Conservation (phyloP, 2,113 vertebrate genomes). For the Holacanthus passer region DNA sequence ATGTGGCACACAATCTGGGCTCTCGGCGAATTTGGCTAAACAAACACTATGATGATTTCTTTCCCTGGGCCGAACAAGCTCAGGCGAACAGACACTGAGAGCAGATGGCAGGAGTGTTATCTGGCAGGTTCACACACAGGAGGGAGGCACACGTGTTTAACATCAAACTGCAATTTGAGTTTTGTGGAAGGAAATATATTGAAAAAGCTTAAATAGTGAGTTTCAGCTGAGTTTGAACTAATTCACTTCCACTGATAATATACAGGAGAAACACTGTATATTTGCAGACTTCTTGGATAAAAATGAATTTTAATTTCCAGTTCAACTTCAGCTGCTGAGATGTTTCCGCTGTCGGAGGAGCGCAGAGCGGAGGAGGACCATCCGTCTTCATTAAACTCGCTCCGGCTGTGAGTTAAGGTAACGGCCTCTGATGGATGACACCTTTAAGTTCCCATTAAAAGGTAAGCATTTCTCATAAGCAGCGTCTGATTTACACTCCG, state of each 20-base stretch:
- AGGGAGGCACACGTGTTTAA: neutral
- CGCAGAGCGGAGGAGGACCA: neutral
- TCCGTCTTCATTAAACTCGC: slow-evolving; percentile 55
- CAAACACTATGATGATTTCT: slow-evolving; percentile 38
- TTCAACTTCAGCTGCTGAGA: neutral
- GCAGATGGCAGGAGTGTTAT: slow-evolving; percentile 39
- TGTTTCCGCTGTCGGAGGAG: neutral
- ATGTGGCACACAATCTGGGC: slow-evolving; percentile 26
- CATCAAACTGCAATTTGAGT: neutral
- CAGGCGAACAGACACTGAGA: slow-evolving; percentile 12
- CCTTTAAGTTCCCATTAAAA: slow-evolving; percentile 69
- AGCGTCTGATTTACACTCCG: slow-evolving; percentile 43
- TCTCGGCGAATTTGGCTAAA: slow-evolving; percentile 48
- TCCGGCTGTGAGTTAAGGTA: slow-evolving; percentile 42
- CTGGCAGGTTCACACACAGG: slow-evolving; percentile 48
- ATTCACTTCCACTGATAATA: too few species aligned
- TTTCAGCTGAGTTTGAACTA: too few species aligned
- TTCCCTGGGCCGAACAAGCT: slow-evolving; percentile 16
- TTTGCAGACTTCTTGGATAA: too few species aligned
- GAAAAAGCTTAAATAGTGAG: too few species aligned
- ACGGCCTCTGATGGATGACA: slow-evolving; percentile 64
- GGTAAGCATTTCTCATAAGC: slow-evolving; percentile 58
- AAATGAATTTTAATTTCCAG: neutral
- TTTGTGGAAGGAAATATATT: neutral
- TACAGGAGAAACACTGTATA: too few species aligned